Evolutionary conservation across 2,888 invertebrate species (phyloP), one percentile per base, ranked within the genome.

Genomic region (Mayetiola destructor): DNA sequence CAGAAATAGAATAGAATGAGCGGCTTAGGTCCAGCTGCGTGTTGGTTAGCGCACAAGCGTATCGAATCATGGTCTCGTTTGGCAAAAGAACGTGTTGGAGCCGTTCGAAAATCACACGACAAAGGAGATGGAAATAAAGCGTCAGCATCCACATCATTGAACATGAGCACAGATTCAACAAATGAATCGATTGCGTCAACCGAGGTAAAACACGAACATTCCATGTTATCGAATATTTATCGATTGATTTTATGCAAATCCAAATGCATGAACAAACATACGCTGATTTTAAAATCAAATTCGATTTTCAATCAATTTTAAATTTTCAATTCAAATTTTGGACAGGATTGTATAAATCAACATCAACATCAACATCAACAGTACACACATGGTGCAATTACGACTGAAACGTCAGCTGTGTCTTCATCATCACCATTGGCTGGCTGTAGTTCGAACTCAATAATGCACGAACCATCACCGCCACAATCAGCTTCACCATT

Each of bases 31-130:
- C 85, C 84, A 58, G 81, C 84, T 16, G 80, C 82, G 59, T 83
- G 84, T 64, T 85, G 85, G 85, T 81, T 84, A 60, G 82, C 85
- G 27, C 85, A 85, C 70, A 85, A 85, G 68, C 73, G 84, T 61
- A 76, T 85, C 48, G 85, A 85, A 68, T 82, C 84, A 9, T 85
- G 85, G 85, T 85, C 85, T 2, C 74, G 81, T 58, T 82, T 84
- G 55, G 85, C 85, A 52, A 79, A 83, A 65, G 84, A 85, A 66
- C 74, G 84, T 52, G 73, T 73, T 54, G 72, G 72, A 42, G 73
- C 71, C 8, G 72, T 73, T 21, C 68, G 72, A n/a, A 68, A 69
- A 58, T 67, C 68, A 30, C n/a, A 23, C 48, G 69, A 68, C 61
- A 68, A 69, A 16, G 68, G 68, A 56, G 69, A 70, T 55, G 58